These are phyloP conservation scores for Harpegnathos saltator DNA, from an alignment of 1,140 invertebrate genomes.

Conservation along the genomic window DNA sequence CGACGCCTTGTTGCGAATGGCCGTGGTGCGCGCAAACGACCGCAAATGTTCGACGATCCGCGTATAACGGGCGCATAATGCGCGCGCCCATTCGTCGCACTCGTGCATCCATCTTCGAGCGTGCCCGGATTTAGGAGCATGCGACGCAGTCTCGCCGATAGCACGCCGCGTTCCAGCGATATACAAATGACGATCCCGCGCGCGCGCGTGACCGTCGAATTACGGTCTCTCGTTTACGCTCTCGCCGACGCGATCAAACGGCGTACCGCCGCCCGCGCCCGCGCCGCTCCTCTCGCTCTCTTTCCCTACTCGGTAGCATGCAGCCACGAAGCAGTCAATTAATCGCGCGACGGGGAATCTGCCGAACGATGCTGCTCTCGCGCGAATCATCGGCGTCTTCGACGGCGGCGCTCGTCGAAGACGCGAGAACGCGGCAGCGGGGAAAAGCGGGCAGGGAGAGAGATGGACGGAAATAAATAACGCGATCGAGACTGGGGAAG, in stretches of 20 bases:
- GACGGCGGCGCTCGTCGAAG: too few relatives aligned
- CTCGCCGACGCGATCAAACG: constrained; percentile 7
- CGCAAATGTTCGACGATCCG: constrained; percentile 61
- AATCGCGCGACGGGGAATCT: constrained; percentile 19
- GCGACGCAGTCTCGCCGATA: constrained; percentile 9
- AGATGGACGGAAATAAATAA: constrained; percentile 63
- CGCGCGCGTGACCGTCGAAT: constrained; percentile 27
- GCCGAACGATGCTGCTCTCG: constrained; percentile 1
- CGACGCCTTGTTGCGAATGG: constrained; percentile 68
- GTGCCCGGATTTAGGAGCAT: constrained; percentile 3
- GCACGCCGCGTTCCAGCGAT: background rate
- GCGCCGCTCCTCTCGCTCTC: background rate
- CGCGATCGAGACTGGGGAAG: constrained; percentile 62
- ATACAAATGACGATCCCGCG: constrained; percentile 1
- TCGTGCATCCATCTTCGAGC: constrained; percentile 29
- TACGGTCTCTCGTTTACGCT: background rate
- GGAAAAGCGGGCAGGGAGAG: background rate
- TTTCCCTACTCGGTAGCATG: background rate
- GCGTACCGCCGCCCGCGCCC: background rate
- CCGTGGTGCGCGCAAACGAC: constrained; percentile 55
- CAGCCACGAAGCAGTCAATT: constrained; percentile 36
- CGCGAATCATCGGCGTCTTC: background rate
- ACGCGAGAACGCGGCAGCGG: background rate
- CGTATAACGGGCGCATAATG: constrained; percentile 60
- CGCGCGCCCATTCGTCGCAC: constrained; percentile 42